These are phyloP conservation scores for Tretioscincus oriximinensis DNA, from an alignment of 2,113 vertebrate species.

Conservation along the genomic window DNA sequence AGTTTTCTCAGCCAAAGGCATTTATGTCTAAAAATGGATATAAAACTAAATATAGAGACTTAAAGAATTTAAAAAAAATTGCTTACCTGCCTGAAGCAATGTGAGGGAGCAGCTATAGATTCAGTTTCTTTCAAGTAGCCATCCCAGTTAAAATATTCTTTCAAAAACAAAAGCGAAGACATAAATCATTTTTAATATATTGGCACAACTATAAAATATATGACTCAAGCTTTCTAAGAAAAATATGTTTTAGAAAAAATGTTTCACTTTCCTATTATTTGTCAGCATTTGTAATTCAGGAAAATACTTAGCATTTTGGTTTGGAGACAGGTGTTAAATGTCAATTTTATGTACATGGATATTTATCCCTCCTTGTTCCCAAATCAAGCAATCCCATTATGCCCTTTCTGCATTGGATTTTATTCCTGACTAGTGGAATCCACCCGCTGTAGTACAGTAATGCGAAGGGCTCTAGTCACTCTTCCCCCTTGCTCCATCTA, in stretches of 20 bases:
- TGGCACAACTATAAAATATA: background rate
- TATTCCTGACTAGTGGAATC: no score
- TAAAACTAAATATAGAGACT: background rate
- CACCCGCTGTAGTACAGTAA: no score
- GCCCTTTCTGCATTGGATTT: no score
- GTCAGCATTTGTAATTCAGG: background rate
- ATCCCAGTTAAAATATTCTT: slow-evolving; percentile 90
- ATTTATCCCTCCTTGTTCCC: background rate
- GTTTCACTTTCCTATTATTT: background rate
- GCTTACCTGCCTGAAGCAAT: slow-evolving; percentile 91
- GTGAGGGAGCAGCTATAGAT: slow-evolving; percentile 81
- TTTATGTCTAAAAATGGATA: background rate
- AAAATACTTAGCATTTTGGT: background rate
- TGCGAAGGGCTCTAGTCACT: no score
- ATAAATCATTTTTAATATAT: background rate
- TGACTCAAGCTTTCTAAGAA: background rate
- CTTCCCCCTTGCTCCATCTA: no score
- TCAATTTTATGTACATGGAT: background rate
- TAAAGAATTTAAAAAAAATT: background rate
- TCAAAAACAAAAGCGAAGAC: slow-evolving; percentile 38
- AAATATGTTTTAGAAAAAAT: background rate
- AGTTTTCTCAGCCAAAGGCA: no score
- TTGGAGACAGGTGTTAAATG: background rate
- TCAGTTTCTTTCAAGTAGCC: slow-evolving; percentile 90
- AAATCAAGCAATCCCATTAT: no score